These are phyloP conservation scores for Junonia oenone DNA, from an alignment of 2,888 invertebrate species.

Conservation along the genomic window DNA sequence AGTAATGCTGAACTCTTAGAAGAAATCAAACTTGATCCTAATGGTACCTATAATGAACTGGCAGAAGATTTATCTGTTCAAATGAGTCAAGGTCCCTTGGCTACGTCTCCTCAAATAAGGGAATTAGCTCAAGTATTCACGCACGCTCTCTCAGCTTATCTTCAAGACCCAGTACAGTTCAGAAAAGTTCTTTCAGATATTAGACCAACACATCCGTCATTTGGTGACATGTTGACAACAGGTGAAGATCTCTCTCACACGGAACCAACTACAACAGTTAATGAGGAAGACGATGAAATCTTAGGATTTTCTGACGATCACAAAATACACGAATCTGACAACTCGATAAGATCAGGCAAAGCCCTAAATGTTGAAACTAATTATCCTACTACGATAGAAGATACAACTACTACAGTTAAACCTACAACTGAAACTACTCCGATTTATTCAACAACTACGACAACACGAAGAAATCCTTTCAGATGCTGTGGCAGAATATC, in stretches of 20 bases:
- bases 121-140: conserved; percentile 92
- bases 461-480: conserved; percentile 55
- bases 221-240: conserved; percentile 57
- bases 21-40: conserved; percentile 62
- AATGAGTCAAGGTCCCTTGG: conserved; percentile 82
- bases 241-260: conserved; percentile 65
- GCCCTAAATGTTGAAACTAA: conserved; percentile 53
- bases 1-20: conserved; percentile 57
- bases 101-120: conserved; percentile 82
- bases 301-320: conserved; percentile 86
- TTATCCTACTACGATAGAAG: conserved; percentile 39
- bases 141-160: conserved; percentile 88
- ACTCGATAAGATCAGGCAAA: conserved; percentile 61
- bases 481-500: conserved; percentile 69
- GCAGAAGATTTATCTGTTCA: conserved; percentile 79
- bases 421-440: conserved; percentile 43
- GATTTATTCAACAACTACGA: conserved; percentile 38
- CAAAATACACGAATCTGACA: conserved; percentile 45
- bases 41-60: conserved; percentile 65
- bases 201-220: conserved; percentile 87
- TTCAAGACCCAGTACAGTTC: conserved; percentile 90
- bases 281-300: conserved; percentile 87
- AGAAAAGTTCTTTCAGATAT: conserved; percentile 87
- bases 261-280: conserved; percentile 79
- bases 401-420: conserved; percentile 42